These are phyloP conservation scores for Oasisia sp. DNA, from an alignment of 2,888 invertebrate genomes.

Conservation along the genomic window DNA sequence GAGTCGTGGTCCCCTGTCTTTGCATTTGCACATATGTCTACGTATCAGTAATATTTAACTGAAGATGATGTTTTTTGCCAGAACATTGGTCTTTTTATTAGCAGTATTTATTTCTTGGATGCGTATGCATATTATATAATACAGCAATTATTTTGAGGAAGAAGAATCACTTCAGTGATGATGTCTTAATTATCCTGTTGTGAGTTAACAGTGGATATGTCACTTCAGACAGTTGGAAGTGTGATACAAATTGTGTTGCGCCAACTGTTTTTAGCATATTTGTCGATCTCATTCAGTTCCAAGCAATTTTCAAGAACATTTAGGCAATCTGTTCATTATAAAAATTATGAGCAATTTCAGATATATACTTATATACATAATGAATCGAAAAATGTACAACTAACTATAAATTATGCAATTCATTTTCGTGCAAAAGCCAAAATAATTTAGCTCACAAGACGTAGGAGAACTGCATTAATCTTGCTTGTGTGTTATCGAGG, in stretches of 20 bases:
- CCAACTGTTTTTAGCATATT: background rate
- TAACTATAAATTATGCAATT: background rate
- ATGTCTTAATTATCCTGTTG: background rate
- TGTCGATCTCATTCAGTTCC: background rate
- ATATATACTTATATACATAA: no score
- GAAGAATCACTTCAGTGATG: background rate
- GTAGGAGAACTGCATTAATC: background rate
- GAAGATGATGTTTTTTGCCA: background rate
- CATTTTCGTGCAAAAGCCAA: background rate
- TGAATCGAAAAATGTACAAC: background rate
- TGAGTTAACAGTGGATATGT: no score
- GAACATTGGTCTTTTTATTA: background rate
- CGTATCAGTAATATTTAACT: background rate
- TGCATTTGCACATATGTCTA: background rate
- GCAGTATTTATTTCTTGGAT: background rate
- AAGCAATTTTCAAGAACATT: background rate
- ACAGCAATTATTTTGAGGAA: background rate
- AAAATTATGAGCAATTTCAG: no score
- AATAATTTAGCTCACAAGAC: background rate
- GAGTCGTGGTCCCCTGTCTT: background rate
- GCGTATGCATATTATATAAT: background rate
- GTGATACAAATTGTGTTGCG: no score
- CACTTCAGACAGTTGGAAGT: no score
- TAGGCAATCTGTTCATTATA: no score
- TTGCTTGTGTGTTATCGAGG: background rate